Base-by-base conservation (phyloP, 2,113 vertebrate genomes). In the Paramisgurnus dabryanus region DNA sequence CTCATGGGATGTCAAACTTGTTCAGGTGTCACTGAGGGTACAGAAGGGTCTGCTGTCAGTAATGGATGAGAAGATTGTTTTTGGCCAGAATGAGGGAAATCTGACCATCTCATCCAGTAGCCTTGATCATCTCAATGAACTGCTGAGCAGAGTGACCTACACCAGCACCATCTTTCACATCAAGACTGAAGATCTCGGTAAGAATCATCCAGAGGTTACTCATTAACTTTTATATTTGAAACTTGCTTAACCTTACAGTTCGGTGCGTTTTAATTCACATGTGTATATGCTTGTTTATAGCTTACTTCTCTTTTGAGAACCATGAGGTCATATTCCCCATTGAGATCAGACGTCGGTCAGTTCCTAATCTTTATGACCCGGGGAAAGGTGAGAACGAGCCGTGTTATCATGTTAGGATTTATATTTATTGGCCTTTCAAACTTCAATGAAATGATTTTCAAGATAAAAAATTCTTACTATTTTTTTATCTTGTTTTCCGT, bases 321-420 rank as follows among this genome's bases (percentile, higher is more conserved):
- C 85, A 89, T n/a, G 45, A 88, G 40, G 92, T 84, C 41, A 83
- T 80, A 3, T 93, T 94, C 82, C 91, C 92, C 0, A 89, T 94
- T 70, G 81, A 79, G 61, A 90, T 94, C 77, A 80, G 77, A 43
- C 78, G 89, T 63, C 88, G 85, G 41, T 58, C 41, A 5, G 63
- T 90, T 6, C 92, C 93, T 74, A 88, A 88, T 77, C 84, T 94
- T 40, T 87, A 87, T 22, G 90, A 94, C 74, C 87, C 88, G 5
- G 93, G 92, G 58, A 80, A 78, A 86, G 84, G 86, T 86, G 67
- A 55, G 61, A 58, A 6, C 9, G 2, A 53, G 49, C 9, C 49
- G 4, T 45, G 43, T 12, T 53, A 11, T 53, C 49, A 53, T 12
- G 7, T 50, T 10, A 53, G 2, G 13, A 4, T 8, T 2, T 7